Evolutionary conservation across 2,113 vertebrate species (phyloP).

Genomic region (Puffinus mauretanicus): DNA sequence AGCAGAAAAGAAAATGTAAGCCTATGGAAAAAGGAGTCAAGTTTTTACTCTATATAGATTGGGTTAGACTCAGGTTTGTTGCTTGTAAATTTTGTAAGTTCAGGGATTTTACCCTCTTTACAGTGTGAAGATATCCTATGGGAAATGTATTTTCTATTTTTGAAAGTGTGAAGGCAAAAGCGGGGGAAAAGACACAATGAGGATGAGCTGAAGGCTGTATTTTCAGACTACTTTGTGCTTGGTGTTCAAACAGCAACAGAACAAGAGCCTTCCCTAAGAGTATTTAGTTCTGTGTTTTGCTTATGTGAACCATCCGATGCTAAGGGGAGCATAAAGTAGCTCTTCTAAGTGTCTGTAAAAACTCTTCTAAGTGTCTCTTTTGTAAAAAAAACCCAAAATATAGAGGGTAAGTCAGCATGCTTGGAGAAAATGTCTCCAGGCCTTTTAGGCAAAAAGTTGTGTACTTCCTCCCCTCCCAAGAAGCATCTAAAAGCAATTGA

Average conservation of each 20-base stretch:
- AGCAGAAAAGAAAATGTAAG: background rate
- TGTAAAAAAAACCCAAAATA: background rate
- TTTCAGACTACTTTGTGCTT: background rate
- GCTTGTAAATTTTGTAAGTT: background rate
- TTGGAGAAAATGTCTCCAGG: background rate
- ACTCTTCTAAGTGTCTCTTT: background rate
- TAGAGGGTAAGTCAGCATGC: background rate
- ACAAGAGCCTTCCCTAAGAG: background rate
- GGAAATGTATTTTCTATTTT: background rate
- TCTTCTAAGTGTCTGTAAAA: background rate
- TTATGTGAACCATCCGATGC: background rate
- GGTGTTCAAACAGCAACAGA: background rate
- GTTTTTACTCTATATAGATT: background rate
- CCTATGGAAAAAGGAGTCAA: background rate
- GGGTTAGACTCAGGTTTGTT: background rate
- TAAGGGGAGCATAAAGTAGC: background rate
- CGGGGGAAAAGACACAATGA: background rate
- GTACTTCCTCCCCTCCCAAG: background rate
- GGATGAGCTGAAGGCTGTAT: background rate
- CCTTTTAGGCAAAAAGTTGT: background rate
- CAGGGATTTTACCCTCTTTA: background rate
- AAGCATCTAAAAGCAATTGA: background rate
- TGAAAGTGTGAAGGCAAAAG: background rate
- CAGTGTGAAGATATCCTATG: background rate
- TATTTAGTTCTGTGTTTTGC: background rate